Conservation (phyloP, 2,888 invertebrate genomes). For the Sarcophaga variegata region DNA sequence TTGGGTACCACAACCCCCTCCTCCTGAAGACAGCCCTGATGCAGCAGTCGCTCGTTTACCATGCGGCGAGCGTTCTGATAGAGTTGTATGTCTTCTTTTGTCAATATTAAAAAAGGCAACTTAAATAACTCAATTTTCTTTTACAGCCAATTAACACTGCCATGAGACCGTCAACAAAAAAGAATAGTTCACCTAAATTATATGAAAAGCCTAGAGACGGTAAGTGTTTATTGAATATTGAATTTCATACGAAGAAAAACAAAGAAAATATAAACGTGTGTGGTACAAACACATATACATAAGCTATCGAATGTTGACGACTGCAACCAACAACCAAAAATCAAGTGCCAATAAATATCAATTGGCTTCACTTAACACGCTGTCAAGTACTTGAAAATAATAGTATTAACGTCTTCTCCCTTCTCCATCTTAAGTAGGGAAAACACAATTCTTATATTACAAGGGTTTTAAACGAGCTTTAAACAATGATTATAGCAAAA, state of each 20-base stretch:
- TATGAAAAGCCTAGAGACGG: conserved; percentile 82
- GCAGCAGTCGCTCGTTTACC: conserved; percentile 91
- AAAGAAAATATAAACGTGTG: conserved; percentile 34
- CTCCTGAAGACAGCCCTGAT: conserved; percentile 94
- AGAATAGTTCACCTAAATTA: conserved; percentile 86
- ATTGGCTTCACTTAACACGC: conserved; percentile 78
- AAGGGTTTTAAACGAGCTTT: conserved; percentile 60
- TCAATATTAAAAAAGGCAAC: conserved; percentile 6
- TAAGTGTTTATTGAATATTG: conserved; percentile 74
- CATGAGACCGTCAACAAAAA: conserved; percentile 83
- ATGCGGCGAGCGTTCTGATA: conserved; percentile 92
- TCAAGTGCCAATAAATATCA: conserved; percentile 70
- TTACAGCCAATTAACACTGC: conserved; percentile 79
- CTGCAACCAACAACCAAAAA: conserved; percentile 13
- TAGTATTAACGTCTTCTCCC: conserved; percentile 37
- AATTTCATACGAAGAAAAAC: conserved; percentile 22
- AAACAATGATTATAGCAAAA: conserved; percentile 37
- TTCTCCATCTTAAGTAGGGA: conserved; percentile 29
- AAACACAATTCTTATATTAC: conserved; percentile 61
- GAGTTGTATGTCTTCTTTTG: conserved; percentile 80
- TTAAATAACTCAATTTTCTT: conserved; percentile 21
- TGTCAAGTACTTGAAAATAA: conserved; percentile 63
- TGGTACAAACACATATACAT: conserved; percentile 30
- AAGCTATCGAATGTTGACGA: conserved; percentile 30
- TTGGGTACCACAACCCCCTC: conserved; percentile 96